Base-by-base conservation (phyloP, 2,113 vertebrate species). In the Leuciscus idus region DNA sequence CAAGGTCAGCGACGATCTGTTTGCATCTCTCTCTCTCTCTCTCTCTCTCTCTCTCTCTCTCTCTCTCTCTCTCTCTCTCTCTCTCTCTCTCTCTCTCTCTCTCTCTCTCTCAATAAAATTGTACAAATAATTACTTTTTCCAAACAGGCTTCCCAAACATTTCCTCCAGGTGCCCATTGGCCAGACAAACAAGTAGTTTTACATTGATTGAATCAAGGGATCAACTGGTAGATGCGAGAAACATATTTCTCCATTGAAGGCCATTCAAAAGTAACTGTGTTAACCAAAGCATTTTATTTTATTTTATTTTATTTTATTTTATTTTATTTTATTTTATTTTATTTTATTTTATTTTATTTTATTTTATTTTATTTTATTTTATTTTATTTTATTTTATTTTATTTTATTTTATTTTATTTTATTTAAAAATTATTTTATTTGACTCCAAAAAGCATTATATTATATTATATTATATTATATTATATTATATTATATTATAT, bases 341-440 rank as follows among this genome's bases (percentile, higher is more conserved):
- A 48, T 43, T 43, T 43, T 43, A 43, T 43, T 8, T 43, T 43
- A 12, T 48, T 48, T 17, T 62, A 52, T n/a, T n/a, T n/a, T 61
- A 10, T 59, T n/a, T 13, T 48, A 13, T 13, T 50, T 13, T 50
- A 13, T 33, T 33, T 43, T 59, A n/a, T n/a, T 59, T 59, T 0
- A n/a, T 61, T 59, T 10, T 59, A 1, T 23, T n/a, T 4, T 4
- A 23, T 4, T n/a, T 3, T 23, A 2, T 23, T 15, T 4, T 61
- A 11, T 12, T 62, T 26, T 26, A 26, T 26, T 26, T 26, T 26
- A 30, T 39, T 39, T 59, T 73, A 62, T 68, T 87, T 77, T 23
- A 83, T 59, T 57, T n/a, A n/a, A n/a, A n/a, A n/a, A n/a, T 64
- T 68, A 81, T 78, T 86, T 75, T 52, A 81, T 81, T 82, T 75